Base-by-base conservation (phyloP, 2,113 vertebrate species). In the Hirundichthys speculiger region DNA sequence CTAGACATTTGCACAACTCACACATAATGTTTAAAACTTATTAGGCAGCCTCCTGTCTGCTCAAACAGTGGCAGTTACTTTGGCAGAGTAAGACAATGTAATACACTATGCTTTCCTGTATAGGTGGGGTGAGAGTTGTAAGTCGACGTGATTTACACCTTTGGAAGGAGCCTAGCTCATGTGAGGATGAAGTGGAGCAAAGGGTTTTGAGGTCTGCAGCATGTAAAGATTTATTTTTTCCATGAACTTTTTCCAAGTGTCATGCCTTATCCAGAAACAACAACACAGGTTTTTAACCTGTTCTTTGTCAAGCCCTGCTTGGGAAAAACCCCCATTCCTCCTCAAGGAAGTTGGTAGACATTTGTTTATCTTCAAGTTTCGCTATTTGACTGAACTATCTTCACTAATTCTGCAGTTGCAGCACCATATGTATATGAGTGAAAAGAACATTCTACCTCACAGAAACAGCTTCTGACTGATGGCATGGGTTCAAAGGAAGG, bases 241-340 rank as follows among this genome's bases (percentile, higher is more conserved):
- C 54, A 77, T 89, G 90, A 92, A 92, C 87, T 89, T 90, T 92
- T 89, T 88, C 82, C 86, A 86, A 88, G 79, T 67, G 66, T 75
- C 83, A 85, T 82, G 82, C 81, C 82, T 86, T 84, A 88, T 92
- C 91, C 91, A 93, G 87, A 91, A 93, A 90, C 83, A 92, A 92
- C 90, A 93, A 88, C 88, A 89, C 80, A 93, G 86, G 90, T 93
- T 92, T 93, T 92, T 90, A 93, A 93, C 90, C 90, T 93, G 91
- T 79, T 91, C 82, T 88, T 68, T 89, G 90, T 92, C 90, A 91
- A 89, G 53, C 54, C 45, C 47, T 82, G 80, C 72, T 61, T 82
- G 85, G 86, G 7, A 34, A 92, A 90, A 93, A 84, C 54, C 50
- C 85, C 76, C 77, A 89, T 90, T 88, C 76, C 77, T 91, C 86